A percentile compares a stretch with the other conserved stretches of the same genome.
phyloP scores from a whole-genome alignment of 2,888 invertebrate species.

The Deilephila porcellus region DNA sequence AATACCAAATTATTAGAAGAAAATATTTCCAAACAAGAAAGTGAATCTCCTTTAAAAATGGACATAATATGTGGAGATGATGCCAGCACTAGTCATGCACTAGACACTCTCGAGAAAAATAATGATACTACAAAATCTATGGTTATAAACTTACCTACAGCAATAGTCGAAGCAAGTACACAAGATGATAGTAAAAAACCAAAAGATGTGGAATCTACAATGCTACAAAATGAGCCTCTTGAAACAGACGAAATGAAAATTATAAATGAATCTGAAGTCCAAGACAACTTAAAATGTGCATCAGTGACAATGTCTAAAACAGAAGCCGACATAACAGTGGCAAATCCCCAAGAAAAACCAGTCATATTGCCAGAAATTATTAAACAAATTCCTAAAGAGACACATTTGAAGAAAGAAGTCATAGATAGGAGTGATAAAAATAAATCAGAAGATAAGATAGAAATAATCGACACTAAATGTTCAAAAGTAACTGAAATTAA shows the following conservation, averaged over 20 bases:
- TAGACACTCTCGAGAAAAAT: neutral
- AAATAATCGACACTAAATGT: neutral
- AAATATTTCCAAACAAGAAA: neutral
- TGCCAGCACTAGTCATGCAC: neutral
- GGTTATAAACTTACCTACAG: neutral
- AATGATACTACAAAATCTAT: neutral
- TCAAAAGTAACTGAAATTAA: neutral
- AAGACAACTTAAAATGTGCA: neutral
- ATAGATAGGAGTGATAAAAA: neutral
- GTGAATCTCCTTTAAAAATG: neutral
- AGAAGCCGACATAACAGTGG: neutral
- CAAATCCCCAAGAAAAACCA: slow-evolving; percentile 12
- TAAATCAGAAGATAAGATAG: neutral
- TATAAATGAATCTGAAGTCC: neutral
- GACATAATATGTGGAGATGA: neutral
- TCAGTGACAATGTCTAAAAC: neutral
- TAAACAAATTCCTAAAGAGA: slow-evolving; percentile 33
- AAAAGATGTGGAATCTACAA: neutral
- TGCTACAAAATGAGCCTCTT: slow-evolving; percentile 15
- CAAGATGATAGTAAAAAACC: slow-evolving; percentile 1
- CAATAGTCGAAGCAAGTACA: neutral
- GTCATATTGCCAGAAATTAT: slow-evolving; percentile 37
- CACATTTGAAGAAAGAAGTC: slow-evolving; percentile 7
- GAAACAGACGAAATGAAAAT: slow-evolving; percentile 31
- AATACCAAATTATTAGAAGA: neutral